Evolutionary conservation across 2,888 invertebrate species (phyloP).

Genomic region (Aspidiotus rigidus): DNA sequence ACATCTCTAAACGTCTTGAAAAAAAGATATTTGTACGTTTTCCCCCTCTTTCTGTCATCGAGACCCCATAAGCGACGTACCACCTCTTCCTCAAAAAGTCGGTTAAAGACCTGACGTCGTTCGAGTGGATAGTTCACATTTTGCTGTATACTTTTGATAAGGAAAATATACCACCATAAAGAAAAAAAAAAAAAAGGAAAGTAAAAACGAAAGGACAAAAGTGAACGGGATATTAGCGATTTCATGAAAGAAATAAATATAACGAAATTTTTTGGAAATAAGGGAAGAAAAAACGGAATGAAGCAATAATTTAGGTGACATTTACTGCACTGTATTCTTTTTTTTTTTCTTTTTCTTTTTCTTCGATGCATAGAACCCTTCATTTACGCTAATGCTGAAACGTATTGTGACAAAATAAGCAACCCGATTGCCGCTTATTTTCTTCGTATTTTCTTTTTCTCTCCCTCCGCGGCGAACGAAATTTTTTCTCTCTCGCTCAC

Average conservation of each 20-base stretch:
- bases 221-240: slow-evolving; percentile 2
- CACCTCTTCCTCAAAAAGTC: too few species aligned
- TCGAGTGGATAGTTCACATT: too few species aligned
- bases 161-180: too few species aligned
- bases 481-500: not conserved
- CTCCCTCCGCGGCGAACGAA: not conserved
- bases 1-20: too few species aligned
- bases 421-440: slow-evolving; percentile 2
- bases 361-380: slow-evolving; percentile 5
- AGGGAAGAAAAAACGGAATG: not conserved
- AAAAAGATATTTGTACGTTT: too few species aligned
- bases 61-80: too few species aligned
- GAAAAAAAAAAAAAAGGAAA: too few species aligned
- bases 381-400: slow-evolving; percentile 16
- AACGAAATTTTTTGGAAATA: not conserved
- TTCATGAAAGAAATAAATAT: not conserved
- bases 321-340: slow-evolving; percentile 9
- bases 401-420: slow-evolving; percentile 10
- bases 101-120: too few species aligned
- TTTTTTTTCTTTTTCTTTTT: not conserved
- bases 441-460: slow-evolving; percentile 1
- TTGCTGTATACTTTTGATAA: too few species aligned
- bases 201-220: not conserved
- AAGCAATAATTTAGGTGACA: slow-evolving; percentile 18
- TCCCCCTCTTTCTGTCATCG: too few species aligned